A percentile compares a stretch with the other conserved stretches of the same genome.
phyloP scores from a whole-genome alignment of 2,797 vertebrate genomes.

The Choloepus didactylus region DNA sequence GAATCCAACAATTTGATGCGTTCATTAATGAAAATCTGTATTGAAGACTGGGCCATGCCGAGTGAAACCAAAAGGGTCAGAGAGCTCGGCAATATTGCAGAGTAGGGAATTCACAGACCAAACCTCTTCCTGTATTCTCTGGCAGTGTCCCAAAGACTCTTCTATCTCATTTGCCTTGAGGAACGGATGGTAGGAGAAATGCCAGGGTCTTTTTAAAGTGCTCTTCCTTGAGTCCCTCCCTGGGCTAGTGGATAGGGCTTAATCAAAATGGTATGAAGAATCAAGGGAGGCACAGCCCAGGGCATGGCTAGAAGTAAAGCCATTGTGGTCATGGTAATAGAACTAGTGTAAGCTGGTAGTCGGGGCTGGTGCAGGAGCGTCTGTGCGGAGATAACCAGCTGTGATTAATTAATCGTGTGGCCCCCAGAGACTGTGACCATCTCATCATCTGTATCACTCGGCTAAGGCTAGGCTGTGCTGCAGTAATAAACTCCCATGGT shows the following conservation, averaged over 20 bases:
- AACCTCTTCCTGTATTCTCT: background rate
- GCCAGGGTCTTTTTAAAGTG: background rate
- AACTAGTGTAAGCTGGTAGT: background rate
- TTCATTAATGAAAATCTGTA: slow-evolving; percentile 55
- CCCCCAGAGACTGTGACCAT: background rate
- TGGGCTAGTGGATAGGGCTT: background rate
- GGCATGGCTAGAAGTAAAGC: background rate
- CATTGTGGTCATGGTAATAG: background rate
- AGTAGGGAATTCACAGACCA: background rate
- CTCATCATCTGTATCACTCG: background rate
- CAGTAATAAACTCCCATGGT: background rate
- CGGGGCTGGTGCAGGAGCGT: background rate
- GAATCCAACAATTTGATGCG: slow-evolving; percentile 46
- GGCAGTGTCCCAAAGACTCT: background rate
- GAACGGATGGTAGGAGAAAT: background rate
- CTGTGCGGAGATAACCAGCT: background rate
- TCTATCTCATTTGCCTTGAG: background rate
- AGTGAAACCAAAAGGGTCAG: slow-evolving; percentile 44
- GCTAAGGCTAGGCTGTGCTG: background rate
- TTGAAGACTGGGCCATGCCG: slow-evolving; percentile 6
- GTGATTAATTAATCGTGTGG: background rate
- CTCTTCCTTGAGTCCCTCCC: background rate
- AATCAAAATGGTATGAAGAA: background rate
- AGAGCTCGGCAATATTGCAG: background rate
- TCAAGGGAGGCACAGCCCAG: background rate